Evolutionary conservation across 1,140 invertebrate species (phyloP).

Genomic region (Solenopsis fugax): DNA sequence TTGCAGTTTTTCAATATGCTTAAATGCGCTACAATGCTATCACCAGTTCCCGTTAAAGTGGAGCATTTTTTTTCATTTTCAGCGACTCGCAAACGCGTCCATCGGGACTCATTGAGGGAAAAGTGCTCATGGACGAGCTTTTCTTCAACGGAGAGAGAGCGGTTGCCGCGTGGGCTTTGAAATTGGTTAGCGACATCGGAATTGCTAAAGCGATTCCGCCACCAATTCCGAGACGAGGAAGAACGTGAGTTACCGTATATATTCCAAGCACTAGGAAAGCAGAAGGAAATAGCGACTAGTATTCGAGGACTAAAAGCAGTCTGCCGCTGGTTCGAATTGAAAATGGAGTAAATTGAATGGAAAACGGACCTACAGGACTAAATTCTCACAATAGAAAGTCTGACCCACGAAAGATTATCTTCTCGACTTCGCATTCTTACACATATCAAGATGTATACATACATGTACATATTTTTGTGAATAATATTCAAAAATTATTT

Average conservation of each 20-base stretch:
- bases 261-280: conserved; percentile 33
- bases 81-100: neutral
- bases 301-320: neutral
- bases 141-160: neutral
- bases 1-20: neutral
- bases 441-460: neutral
- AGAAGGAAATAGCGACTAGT: conserved; percentile 36
- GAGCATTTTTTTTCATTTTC: neutral
- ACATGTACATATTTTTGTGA: neutral
- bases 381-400: conserved; percentile 25
- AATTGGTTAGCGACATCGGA: conserved; percentile 40
- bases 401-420: conserved; percentile 13
- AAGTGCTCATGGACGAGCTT: conserved; percentile 9
- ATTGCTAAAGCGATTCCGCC: conserved; percentile 53
- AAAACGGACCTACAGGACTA: neutral
- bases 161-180: conserved; percentile 19
- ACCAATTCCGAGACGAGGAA: conserved; percentile 28
- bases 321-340: conserved; percentile 13
- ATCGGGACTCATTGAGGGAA: neutral
- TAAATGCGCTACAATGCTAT: neutral
- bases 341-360: conserved; percentile 18
- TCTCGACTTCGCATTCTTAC: neutral
- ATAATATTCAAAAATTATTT: neutral
- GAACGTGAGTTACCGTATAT: conserved; percentile 22
- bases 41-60: neutral